A percentile compares a stretch with the other conserved stretches of the same genome.
Conservation (phyloP, 2,797 vertebrate species). For the Onychomys arenicola region DNA sequence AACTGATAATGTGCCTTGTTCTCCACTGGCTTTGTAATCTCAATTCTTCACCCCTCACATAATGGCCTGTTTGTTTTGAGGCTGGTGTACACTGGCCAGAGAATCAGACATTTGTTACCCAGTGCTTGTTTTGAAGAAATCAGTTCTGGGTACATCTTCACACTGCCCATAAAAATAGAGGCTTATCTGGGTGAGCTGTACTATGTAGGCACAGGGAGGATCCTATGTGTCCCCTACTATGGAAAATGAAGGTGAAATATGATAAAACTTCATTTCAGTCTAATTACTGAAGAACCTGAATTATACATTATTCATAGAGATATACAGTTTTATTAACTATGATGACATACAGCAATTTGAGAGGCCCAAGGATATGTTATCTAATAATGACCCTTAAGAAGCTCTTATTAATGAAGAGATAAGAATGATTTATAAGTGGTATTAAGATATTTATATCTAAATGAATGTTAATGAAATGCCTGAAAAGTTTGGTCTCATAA, state of each 20-base stretch:
- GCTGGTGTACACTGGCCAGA: slow-evolving; percentile 57
- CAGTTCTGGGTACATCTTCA: slow-evolving; percentile 80
- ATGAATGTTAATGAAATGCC: slow-evolving; percentile 69
- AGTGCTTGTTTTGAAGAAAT: slow-evolving; percentile 78
- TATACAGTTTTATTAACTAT: slow-evolving; percentile 75
- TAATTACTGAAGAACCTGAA: slow-evolving; percentile 65
- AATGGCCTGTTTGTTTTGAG: slow-evolving; percentile 76
- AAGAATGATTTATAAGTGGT: slow-evolving; percentile 72
- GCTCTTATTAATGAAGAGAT: slow-evolving; percentile 77
- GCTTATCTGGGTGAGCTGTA: slow-evolving; percentile 18
- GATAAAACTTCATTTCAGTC: slow-evolving; percentile 66
- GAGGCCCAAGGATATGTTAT: slow-evolving; percentile 60
- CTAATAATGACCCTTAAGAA: slow-evolving; percentile 70
- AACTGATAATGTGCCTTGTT: slow-evolving; percentile 64
- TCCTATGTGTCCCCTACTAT: not conserved
- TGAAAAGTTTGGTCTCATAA: slow-evolving; percentile 70
- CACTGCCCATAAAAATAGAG: slow-evolving; percentile 66
- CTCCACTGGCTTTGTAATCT: slow-evolving; percentile 65
- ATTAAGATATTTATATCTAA: slow-evolving; percentile 74
- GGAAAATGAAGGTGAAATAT: slow-evolving; percentile 60
- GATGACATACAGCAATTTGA: slow-evolving; percentile 43
- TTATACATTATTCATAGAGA: slow-evolving; percentile 69
- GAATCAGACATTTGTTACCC: slow-evolving; percentile 77
- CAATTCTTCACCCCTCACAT: slow-evolving; percentile 69
- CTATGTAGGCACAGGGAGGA: not conserved